phyloP scores from a whole-genome alignment of 2,113 vertebrate genomes.

The Erythrocercus mccallii region DNA sequence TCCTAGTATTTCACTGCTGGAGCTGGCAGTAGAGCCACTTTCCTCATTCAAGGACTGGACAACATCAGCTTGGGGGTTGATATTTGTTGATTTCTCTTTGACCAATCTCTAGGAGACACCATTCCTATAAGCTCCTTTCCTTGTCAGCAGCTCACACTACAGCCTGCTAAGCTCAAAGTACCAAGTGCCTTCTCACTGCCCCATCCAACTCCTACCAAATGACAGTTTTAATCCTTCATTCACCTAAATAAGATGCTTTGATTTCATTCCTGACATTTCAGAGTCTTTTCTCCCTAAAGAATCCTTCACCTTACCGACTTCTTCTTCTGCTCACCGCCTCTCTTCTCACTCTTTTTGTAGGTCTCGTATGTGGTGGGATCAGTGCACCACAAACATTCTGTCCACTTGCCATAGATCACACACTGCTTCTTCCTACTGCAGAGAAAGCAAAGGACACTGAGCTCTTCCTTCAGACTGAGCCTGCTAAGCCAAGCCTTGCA shows the following conservation, averaged over 20 bases:
- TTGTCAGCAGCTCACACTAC: background rate
- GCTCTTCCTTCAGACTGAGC: background rate
- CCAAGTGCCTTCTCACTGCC: background rate
- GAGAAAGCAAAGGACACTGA: background rate
- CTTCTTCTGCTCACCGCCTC: conserved; percentile 78
- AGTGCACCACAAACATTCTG: conserved; percentile 92
- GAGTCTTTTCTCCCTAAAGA: background rate
- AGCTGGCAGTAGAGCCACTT: background rate
- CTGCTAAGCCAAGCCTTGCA: background rate
- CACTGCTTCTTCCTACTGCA: conserved; percentile 91
- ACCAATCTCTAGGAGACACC: background rate
- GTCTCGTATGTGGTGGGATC: conserved; percentile 82
- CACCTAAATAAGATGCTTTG: background rate
- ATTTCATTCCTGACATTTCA: background rate
- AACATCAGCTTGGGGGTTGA: background rate
- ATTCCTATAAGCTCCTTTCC: background rate
- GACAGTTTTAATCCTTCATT: background rate
- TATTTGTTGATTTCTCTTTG: background rate
- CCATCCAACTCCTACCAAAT: background rate
- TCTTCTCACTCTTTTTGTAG: conserved; percentile 85
- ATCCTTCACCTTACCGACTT: conserved; percentile 74
- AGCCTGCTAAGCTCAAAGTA: background rate
- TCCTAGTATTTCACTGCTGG: background rate
- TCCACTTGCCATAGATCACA: conserved; percentile 98
- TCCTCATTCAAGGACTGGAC: background rate